Evolutionary conservation across 2,888 invertebrate species (phyloP), one percentile per base, ranked within the genome.

Genomic region (Cotesia congregata): DNA sequence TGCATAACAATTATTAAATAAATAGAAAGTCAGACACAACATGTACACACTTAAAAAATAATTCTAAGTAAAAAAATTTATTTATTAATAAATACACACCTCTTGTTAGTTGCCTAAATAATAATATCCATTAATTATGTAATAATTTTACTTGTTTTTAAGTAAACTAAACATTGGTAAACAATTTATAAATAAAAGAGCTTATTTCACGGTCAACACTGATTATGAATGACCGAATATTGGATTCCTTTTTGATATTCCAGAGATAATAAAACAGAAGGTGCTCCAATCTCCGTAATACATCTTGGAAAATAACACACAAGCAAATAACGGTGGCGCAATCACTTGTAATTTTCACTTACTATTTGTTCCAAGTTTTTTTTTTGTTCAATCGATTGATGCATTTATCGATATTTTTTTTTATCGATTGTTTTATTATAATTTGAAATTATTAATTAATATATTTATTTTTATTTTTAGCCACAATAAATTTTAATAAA

Each of bases 1-100:
- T 50, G 12, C 50, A 50, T 7, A 73, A 67, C 9, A 65, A 73
- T 73, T 50, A 65, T 41, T 50, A 59, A 5, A n/a, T 38, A 41
- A 30, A 50, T 50, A 50, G 50, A 50, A 50, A 50, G 50, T 50
- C 0, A 50, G 2, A 50, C 1, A 50, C 50, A 50, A 50, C 50
- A 50, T 2, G 9, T 1, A 41, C 41, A 50, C 50, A 50, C 12
- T 50, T 12, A 4, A 4, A 50, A 7, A 12, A 12, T 50, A 50
- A 12, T 50, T 50, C 2, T 50, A 50, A 50, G 1, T 50, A 12
- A 50, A 50, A 12, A 50, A 1, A 4, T 50, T 12, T 50, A 12
- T 50, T 12, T 50, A 12, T 50, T 12, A 50, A 50, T 12, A 50
- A 50, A 12, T 50, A 50, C 50, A 50, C 50, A 50, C 50, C 50